Evolutionary conservation across 1,140 invertebrate species (phyloP), one percentile per base, ranked within the genome.

Genomic region (Popillia japonica): DNA sequence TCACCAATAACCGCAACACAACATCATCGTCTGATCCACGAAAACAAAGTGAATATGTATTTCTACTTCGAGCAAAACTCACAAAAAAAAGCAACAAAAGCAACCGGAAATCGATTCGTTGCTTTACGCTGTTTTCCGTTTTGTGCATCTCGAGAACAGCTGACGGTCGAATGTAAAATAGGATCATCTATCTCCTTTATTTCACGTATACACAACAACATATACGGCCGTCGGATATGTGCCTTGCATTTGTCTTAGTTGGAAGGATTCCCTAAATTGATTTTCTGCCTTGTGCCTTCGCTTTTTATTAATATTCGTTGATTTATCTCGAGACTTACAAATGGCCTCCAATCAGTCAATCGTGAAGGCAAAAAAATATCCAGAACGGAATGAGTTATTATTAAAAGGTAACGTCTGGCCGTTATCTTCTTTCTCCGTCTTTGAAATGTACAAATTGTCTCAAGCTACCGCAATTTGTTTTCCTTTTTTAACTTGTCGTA

Each of bases 111-210:
- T 55, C 48, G 48, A 55, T 55, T 55, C 48, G 48, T 55, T n/a
- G 48, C 48, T 55, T 55, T 34, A 34, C 4, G 4, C 17, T 55
- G 48, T 55, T 55, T 55, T 55, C 6, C 48, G 48, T 55, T n/a
- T n/a, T 55, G 48, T 55, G 17, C 14, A 17, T 55, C n/a, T 55
- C 48, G n/a, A 14, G 14, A 55, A 55, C 48, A 55, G 48, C 48
- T 55, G 48, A 55, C 48, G 48, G 48, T 55, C 48, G 48, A 55
- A 55, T 55, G 48, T 55, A 55, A 55, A 55, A 55, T 55, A 55
- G 48, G 48, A 55, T 55, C 48, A 55, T 55, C 48, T 17, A 55
- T 55, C 48, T 55, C 48, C 17, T 55, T 55, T 55, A 17, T 6
- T 55, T 55, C 17, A 34, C 27, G 27, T 34, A 34, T 34, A 34